These are phyloP conservation scores for Oscheius sp. DNA, from an alignment of 2,888 invertebrate species.

Conservation along the genomic window DNA sequence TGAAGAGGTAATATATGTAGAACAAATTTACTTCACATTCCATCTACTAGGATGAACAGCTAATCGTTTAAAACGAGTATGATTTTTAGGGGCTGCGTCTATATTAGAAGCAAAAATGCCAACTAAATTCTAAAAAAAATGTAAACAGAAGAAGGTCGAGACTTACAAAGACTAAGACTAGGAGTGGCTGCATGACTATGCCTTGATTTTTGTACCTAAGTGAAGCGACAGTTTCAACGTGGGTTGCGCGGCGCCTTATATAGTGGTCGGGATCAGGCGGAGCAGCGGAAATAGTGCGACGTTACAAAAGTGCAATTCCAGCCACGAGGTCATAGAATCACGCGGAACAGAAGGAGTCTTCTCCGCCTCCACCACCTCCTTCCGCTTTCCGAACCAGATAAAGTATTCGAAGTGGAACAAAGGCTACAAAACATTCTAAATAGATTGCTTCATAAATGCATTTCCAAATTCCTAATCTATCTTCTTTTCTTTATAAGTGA, in stretches of 20 bases:
- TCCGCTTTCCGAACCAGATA: background rate
- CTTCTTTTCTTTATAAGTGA: too few relatives aligned
- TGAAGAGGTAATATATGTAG: conserved; percentile 25
- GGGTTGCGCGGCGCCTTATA: conserved; percentile 8
- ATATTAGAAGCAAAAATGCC: background rate
- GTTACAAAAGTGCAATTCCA: conserved; percentile 27
- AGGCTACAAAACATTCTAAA: too few relatives aligned
- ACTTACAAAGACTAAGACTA: background rate
- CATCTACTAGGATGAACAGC: conserved; percentile 51
- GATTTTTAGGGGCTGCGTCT: background rate
- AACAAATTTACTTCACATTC: conserved; percentile 38
- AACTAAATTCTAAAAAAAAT: background rate
- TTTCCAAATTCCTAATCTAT: too few relatives aligned
- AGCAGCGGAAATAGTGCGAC: conserved; percentile 28
- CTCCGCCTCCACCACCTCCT: background rate
- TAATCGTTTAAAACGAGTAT: conserved; percentile 32
- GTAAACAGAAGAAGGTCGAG: background rate
- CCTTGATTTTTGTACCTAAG: background rate
- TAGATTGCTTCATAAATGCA: too few relatives aligned
- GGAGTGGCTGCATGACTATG: background rate
- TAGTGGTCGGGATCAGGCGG: conserved; percentile 24
- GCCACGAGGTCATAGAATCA: conserved; percentile 28
- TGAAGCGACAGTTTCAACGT: conserved; percentile 14
- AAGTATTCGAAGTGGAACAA: too few relatives aligned
- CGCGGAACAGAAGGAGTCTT: conserved; percentile 5